Evolutionary conservation across 2,888 invertebrate species (phyloP).

Genomic region (Zhengitettix transpicula): DNA sequence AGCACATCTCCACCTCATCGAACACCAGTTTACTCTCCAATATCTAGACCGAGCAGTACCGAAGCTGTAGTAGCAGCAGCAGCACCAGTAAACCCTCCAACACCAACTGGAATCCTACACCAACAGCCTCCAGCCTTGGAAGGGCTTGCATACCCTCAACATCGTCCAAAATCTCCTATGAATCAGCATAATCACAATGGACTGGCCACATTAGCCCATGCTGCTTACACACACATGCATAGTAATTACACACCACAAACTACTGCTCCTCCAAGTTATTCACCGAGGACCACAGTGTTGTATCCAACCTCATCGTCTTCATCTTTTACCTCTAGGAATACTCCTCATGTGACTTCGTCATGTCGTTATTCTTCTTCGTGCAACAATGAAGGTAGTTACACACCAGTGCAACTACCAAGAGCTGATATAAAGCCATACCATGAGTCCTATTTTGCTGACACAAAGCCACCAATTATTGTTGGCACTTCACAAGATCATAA

Average conservation of each 20-base stretch:
- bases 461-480: constrained; percentile 28
- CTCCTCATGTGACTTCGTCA: constrained; percentile 3
- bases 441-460: constrained; percentile 50
- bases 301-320: constrained; percentile 17
- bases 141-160: constrained; percentile 15
- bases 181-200: constrained; percentile 18
- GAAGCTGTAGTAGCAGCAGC: constrained; percentile 16
- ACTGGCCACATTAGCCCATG: constrained; percentile 25
- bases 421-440: constrained; percentile 57
- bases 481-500: constrained; percentile 3
- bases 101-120: constrained; percentile 2
- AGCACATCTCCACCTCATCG: constrained; percentile 17
- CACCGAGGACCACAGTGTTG: constrained; percentile 25
- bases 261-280: constrained; percentile 14
- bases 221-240: constrained; percentile 17
- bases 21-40: constrained; percentile 24
- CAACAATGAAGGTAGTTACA: constrained; percentile 23
- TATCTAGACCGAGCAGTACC: constrained; percentile 26
- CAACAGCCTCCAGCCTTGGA: constrained; percentile 11
- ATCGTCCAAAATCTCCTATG: constrained; percentile 14
- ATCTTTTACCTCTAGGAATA: constrained; percentile 1
- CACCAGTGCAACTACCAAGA: constrained; percentile 41
- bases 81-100: constrained; percentile 3
- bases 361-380: constrained; percentile 8
- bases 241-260: constrained; percentile 2